Evolutionary conservation across 1,140 invertebrate genomes (phyloP), one percentile per base, ranked within the genome.

Genomic region (Melipona quadrifasciata): DNA sequence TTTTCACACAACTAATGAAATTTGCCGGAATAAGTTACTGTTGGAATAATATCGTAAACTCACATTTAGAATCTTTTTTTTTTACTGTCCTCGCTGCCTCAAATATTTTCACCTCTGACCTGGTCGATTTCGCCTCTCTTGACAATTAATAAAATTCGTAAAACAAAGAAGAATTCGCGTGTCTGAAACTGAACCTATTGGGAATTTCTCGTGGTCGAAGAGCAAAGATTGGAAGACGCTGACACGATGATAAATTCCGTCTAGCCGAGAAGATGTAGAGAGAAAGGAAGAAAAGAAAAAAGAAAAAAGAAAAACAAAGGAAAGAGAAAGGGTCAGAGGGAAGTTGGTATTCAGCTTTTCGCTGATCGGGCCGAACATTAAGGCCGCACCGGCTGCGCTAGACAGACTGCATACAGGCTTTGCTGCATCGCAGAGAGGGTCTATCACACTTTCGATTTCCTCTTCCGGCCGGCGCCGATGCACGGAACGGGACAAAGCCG

Each of bases 371-470:
- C 17, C 27, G 80, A 8, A 6, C 71, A 61, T 67, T 82, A 68
- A 82, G n/a, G n/a, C n/a, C 76, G 58, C 70, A 65, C 21, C 27
- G 24, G 12, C 27, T 61, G 71, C 19, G 55, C n/a, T 64, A 72
- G 70, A 53, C 68, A 73, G 79, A 51, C 53, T 51, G n/a, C 71
- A 55, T 5, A 51, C 31, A 53, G n/a, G 47, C 67, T n/a, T 2
- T 11, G 21, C 16, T 61, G 67, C 61, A 67, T 82, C 72, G 31
- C 80, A 67, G 31, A 67, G 51, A 70, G 27, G 73, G 19, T 24
- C 73, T 77, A 75, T 75, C 58, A 68, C 81, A 77, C 73, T 82
- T 82, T 82, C 73, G 73, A 82, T 82, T 82, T 82, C 64, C 81
- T 77, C 74, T 58, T 68, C 47, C 64, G 31, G 34, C 34, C 8